Conservation (phyloP, 2,113 vertebrate species). For the Cinclus cinclus region DNA sequence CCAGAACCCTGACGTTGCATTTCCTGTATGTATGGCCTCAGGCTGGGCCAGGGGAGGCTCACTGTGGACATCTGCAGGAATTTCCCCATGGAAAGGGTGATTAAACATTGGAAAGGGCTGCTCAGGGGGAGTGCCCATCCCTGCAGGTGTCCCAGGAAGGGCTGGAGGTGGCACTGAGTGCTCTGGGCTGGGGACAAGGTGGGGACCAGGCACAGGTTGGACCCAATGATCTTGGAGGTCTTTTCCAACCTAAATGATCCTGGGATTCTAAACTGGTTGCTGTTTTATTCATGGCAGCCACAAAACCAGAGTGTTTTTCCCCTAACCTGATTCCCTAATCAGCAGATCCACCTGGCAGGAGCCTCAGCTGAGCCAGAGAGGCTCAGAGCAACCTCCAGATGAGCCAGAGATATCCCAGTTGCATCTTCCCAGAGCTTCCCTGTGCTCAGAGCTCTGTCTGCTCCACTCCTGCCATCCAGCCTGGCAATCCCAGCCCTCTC, state of each 20-base stretch:
- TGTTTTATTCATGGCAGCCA: not conserved
- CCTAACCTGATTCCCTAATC: not conserved
- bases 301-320: not conserved
- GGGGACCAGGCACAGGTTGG: rapidly evolving
- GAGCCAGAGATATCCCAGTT: not conserved
- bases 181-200: not conserved
- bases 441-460: not conserved
- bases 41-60: not conserved
- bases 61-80: rapidly evolving
- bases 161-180: rapidly evolving
- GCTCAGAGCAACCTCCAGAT: rapidly evolving
- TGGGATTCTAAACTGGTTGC: not conserved
- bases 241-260: not conserved
- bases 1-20: not conserved
- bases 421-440: not conserved
- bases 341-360: not conserved
- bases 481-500: not conserved
- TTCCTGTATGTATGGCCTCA: not conserved
- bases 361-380: not conserved
- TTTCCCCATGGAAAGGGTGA: rapidly evolving
- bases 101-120: not conserved
- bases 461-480: not conserved
- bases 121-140: not conserved
- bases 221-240: rapidly evolving
- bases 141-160: not conserved